Evolutionary conservation across 1,140 invertebrate genomes (phyloP).

Genomic region (Cardiocondyla obscurior): DNA sequence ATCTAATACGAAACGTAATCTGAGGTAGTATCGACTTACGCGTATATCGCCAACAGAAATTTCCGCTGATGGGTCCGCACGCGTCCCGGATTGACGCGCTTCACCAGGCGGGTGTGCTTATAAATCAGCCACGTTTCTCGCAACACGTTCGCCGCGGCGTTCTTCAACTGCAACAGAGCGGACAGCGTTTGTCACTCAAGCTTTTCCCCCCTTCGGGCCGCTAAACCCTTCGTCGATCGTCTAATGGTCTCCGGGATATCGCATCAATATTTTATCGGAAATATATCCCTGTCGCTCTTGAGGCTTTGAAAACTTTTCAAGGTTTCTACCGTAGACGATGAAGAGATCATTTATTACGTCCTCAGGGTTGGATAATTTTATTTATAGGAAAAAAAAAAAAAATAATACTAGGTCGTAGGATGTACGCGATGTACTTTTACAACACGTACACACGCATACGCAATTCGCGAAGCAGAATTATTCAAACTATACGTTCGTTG

Average conservation of each 20-base stretch:
- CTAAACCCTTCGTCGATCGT: neutral
- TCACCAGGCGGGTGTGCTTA: slow-evolving; percentile 99
- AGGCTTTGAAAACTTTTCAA: slow-evolving; percentile 2
- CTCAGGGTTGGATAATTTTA: neutral
- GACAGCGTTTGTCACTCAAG: neutral
- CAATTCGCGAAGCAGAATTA: neutral
- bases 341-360: slow-evolving; percentile 13
- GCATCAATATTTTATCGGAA: neutral
- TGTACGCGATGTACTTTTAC: neutral
- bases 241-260: neutral
- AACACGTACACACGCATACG: no score
- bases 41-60: slow-evolving; percentile 99
- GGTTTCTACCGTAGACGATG: neutral
- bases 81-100: slow-evolving; percentile 97
- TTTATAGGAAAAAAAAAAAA: neutral
- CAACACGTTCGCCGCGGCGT: slow-evolving; percentile 99
- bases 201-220: neutral
- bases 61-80: slow-evolving; percentile 99
- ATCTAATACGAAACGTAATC: slow-evolving; percentile 8
- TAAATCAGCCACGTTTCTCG: slow-evolving; percentile 99
- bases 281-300: neutral
- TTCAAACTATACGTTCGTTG: neutral
- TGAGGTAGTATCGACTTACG: slow-evolving; percentile 88
- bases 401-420: neutral
- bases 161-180: slow-evolving; percentile 94